These are phyloP conservation scores for Mythimna lalbum DNA, from an alignment of 2,888 invertebrate species.

Conservation along the genomic window DNA sequence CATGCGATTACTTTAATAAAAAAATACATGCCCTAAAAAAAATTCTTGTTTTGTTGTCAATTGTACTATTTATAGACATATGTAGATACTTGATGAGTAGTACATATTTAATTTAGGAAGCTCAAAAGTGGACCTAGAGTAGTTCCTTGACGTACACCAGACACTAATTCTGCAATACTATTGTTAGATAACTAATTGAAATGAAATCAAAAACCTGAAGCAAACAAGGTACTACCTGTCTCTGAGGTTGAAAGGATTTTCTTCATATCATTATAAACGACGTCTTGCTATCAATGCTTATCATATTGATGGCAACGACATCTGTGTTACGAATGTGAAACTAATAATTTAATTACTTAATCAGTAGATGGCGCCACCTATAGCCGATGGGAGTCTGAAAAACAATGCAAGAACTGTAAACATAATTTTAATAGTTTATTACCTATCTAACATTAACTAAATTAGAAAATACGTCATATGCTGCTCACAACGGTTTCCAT, in stretches of 20 bases:
- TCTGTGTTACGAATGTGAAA: background rate
- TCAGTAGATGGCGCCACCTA: background rate
- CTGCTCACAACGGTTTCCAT: conserved; percentile 43
- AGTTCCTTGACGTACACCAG: background rate
- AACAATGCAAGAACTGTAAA: background rate
- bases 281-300: background rate
- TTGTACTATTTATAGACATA: too few relatives aligned
- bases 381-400: background rate
- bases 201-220: too few relatives aligned
- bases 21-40: too few relatives aligned
- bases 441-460: background rate
- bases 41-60: background rate
- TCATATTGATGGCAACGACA: background rate
- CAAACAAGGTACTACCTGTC: too few relatives aligned
- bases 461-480: conserved; percentile 25
- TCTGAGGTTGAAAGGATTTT: too few relatives aligned
- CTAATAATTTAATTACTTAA: background rate
- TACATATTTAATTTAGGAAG: background rate
- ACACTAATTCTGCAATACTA: background rate
- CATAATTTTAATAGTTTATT: conserved; percentile 9
- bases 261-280: too few relatives aligned
- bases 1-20: background rate
- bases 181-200: too few relatives aligned
- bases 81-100: too few relatives aligned
- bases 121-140: background rate